phyloP scores from a whole-genome alignment of 2,113 vertebrate species.

The Notechis scutatus region DNA sequence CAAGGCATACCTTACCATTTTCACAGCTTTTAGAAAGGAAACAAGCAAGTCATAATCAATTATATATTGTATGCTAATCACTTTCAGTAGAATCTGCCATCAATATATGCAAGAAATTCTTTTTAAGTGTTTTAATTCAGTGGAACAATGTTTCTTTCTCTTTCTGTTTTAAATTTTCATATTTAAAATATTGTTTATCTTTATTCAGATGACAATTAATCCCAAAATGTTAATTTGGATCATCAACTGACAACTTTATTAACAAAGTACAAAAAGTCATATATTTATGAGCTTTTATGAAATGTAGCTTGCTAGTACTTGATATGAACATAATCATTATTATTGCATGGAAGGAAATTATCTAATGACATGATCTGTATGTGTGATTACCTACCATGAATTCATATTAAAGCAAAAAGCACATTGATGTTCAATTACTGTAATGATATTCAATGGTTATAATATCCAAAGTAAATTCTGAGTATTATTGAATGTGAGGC shows the following conservation, averaged over 20 bases:
- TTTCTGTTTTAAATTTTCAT: background rate
- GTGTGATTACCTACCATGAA: background rate
- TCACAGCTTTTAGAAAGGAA: background rate
- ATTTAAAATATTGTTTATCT: background rate
- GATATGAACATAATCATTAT: background rate
- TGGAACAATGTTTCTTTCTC: background rate
- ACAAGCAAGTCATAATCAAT: background rate
- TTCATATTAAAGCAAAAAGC: background rate
- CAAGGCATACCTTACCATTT: background rate
- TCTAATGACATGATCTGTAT: background rate
- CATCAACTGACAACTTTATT: background rate
- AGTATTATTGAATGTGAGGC: background rate
- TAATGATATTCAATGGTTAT: background rate
- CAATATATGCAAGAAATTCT: background rate
- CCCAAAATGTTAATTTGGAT: background rate
- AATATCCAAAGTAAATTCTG: background rate
- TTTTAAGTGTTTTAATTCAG: background rate
- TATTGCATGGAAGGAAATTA: background rate
- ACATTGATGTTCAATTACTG: background rate
- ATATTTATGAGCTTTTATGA: background rate
- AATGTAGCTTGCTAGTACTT: background rate
- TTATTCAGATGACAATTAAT: background rate
- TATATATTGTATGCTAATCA: background rate
- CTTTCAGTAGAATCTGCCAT: background rate
- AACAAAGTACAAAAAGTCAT: background rate